A percentile compares a stretch with the other conserved stretches of the same genome.
phyloP scores from a whole-genome alignment of 2,888 invertebrate species.

The Eucera pruinosa region DNA sequence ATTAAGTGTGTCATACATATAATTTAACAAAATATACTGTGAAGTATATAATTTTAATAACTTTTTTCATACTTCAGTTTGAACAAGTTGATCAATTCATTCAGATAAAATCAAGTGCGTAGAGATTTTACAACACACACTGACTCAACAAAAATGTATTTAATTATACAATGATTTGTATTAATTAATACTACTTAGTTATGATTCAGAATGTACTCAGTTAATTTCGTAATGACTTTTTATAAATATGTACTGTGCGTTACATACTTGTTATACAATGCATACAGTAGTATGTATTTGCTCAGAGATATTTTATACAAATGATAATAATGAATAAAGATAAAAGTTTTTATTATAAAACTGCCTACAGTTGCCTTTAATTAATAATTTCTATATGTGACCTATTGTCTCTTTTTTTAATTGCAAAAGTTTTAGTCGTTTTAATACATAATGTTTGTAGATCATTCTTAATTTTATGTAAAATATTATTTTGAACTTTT shows the following conservation, averaged over 20 bases:
- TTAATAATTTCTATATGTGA: neutral
- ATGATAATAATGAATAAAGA: conserved; percentile 25
- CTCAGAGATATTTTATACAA: conserved; percentile 51
- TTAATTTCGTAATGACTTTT: conserved; percentile 21
- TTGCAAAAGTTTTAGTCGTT: neutral
- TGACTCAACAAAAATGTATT: neutral
- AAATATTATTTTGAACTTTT: neutral
- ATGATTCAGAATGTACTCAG: conserved; percentile 11
- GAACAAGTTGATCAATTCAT: conserved; percentile 5
- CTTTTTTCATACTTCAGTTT: conserved; percentile 19
- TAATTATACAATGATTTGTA: conserved; percentile 15
- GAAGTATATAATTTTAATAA: conserved; percentile 27
- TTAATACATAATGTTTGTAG: neutral
- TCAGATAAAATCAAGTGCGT: neutral
- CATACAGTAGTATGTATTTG: conserved; percentile 17
- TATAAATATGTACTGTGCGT: conserved; percentile 18
- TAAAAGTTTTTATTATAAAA: conserved; percentile 34
- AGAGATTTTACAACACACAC: neutral
- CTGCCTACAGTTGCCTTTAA: conserved; percentile 12
- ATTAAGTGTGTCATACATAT: conserved; percentile 24
- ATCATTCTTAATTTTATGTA: neutral
- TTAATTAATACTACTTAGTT: conserved; percentile 8
- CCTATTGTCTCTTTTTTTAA: neutral
- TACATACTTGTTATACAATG: conserved; percentile 14
- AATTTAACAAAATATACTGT: conserved; percentile 16